Evolutionary conservation across 64 coral and sea anemone species (phyloP), one percentile per base, ranked within the genome.

Genomic region (Trachythela sp.): DNA sequence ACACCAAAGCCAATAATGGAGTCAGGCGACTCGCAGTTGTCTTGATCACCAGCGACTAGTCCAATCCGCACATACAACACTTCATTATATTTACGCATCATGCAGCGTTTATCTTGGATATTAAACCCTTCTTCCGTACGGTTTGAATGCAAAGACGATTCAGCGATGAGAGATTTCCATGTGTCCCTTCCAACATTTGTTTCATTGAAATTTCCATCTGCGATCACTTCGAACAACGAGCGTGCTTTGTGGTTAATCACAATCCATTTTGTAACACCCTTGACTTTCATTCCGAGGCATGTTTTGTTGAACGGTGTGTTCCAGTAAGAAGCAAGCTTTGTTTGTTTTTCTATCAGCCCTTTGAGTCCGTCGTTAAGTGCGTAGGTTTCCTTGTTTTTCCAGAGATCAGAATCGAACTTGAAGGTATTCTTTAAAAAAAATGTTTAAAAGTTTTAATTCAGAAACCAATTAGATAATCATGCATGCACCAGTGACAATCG

Each of bases 101-200:
- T 35, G 1, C 29, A 10, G 26, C 26, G n/a, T 11, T 0, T 24
- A 72, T 31, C 30, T 10, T 60, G 15, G 24, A 48, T 22, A 77
- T 89, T 89, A 48, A 89, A 89, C 11, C 87, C 87, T 49, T 89
- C 87, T 77, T 48, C 8, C 26, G 48, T 89, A 31, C 76, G 70
- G 8, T 0, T 1, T n/a, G n/a, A n/a, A 10, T 89, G 71, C 0
- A 89, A 75, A 72, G 38, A 51, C 17, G 70, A 83, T 8, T 30
- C 72, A 83, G n/a, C n/a, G 35, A 89, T 83, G 27, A 89, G 88
- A 35, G 70, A 83, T 48, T 83, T 83, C 88, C 88, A 89, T 2
- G n/a, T 39, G 0, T 13, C 24, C 36, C 88, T 70, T 8, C 70
- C 71, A 32, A 88, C 3, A 27, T 86, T 33, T 56, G 49, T 87